These are phyloP conservation scores for Perognathus longimembris DNA, from an alignment of 2,113 vertebrate genomes.

Conservation along the genomic window DNA sequence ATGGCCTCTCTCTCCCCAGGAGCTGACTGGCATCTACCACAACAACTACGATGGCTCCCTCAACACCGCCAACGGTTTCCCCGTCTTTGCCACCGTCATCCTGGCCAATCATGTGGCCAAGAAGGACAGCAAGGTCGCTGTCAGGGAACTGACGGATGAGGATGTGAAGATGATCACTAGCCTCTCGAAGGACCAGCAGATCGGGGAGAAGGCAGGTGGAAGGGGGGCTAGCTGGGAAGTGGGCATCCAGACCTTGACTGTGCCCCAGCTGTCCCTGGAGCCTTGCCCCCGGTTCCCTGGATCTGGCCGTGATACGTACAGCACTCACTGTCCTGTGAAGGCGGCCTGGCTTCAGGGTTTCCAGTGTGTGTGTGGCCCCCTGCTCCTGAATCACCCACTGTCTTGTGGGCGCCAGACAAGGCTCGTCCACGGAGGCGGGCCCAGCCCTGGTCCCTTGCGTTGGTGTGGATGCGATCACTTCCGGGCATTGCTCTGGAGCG, in stretches of 20 bases:
- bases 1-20: conserved; percentile 83
- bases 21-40: conserved; percentile 97
- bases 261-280: not conserved
- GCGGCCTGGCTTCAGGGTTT: too few relatives aligned
- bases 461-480: too few relatives aligned
- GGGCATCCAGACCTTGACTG: not conserved
- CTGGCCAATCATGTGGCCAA: conserved; percentile 96
- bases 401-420: too few relatives aligned
- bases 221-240: not conserved
- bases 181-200: conserved; percentile 96
- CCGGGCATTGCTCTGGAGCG: too few relatives aligned
- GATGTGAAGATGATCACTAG: conserved; percentile 94
- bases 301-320: too few relatives aligned
- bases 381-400: too few relatives aligned
- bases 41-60: conserved; percentile 99
- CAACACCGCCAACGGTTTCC: conserved; percentile 96
- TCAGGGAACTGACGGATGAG: conserved; percentile 96
- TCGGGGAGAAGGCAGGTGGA: conserved; percentile 93
- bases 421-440: too few relatives aligned
- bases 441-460: too few relatives aligned
- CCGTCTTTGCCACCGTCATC: conserved; percentile 97
- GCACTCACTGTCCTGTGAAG: too few relatives aligned
- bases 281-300: not conserved
- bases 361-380: too few relatives aligned
- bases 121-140: conserved; percentile 92